Percentiles rank a stretch among this genome's conserved stretches.
phyloP scores from a whole-genome alignment of 2,797 vertebrate species.

The Passerculus sandwichensis region DNA sequence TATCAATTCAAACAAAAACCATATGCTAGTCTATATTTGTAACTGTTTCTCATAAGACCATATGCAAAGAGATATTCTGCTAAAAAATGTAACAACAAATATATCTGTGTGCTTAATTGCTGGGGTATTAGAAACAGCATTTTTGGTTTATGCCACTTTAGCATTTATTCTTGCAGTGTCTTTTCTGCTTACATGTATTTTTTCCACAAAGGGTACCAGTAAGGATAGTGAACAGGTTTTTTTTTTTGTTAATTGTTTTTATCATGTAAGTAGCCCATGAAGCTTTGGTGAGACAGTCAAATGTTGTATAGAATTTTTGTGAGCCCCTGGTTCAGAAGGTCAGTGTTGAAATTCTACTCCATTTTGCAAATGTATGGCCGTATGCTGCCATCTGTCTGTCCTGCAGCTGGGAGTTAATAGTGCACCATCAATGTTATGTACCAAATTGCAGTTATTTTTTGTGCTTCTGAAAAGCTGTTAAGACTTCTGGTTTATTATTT shows the following conservation, averaged over 20 bases:
- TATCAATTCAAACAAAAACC: neutral
- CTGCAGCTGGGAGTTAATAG: neutral
- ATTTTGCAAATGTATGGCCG: neutral
- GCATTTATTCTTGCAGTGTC: neutral
- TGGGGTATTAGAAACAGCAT: neutral
- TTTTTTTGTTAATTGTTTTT: neutral
- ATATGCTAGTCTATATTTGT: neutral
- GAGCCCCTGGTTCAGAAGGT: neutral
- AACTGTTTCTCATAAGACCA: neutral
- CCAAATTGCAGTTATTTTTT: neutral
- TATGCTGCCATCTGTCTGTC: slow-evolving; percentile 60
- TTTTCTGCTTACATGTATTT: neutral
- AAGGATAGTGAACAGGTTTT: neutral
- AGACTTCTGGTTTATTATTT: neutral
- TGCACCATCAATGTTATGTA: neutral
- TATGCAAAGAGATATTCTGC: neutral
- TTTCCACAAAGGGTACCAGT: slow-evolving; percentile 1
- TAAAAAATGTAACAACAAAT: neutral
- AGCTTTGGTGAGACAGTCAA: neutral
- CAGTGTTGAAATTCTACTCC: slow-evolving; percentile 39
- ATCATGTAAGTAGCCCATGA: neutral
- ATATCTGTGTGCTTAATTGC: neutral
- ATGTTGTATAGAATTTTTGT: neutral
- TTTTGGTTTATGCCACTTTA: neutral
- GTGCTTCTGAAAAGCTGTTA: neutral